Evolutionary conservation across 2,888 invertebrate species (phyloP).

Genomic region (Sclerodermus sp.): DNA sequence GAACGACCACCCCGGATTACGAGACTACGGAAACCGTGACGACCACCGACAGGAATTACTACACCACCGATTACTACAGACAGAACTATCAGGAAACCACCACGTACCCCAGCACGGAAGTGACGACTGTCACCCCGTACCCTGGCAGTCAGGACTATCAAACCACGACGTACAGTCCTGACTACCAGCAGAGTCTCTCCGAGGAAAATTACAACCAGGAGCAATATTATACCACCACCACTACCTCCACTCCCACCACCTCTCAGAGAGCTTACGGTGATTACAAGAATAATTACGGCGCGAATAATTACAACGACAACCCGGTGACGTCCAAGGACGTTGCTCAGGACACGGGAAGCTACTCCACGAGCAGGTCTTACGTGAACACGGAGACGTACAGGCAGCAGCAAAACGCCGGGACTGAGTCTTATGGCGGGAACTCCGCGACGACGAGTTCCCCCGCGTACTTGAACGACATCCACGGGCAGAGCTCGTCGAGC

Average conservation of each 20-base stretch:
- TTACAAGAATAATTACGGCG: slow-evolving; percentile 22
- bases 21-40: slow-evolving; percentile 28
- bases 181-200: slow-evolving; percentile 10
- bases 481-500: not conserved
- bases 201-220: slow-evolving; percentile 41
- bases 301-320: slow-evolving; percentile 10
- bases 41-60: slow-evolving; percentile 11
- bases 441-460: not conserved
- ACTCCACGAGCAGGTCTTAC: slow-evolving; percentile 16
- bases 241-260: slow-evolving; percentile 5
- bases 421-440: not conserved
- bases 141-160: slow-evolving; percentile 22
- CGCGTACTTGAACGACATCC: slow-evolving; percentile 4
- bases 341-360: slow-evolving; percentile 5
- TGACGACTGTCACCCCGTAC: slow-evolving; percentile 25
- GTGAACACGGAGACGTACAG: slow-evolving; percentile 24
- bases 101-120: slow-evolving; percentile 26
- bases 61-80: slow-evolving; percentile 29
- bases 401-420: slow-evolving; percentile 14
- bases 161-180: slow-evolving; percentile 10
- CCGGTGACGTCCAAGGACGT: slow-evolving; percentile 1
- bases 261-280: slow-evolving; percentile 8
- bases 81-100: slow-evolving; percentile 27
- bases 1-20: slow-evolving; percentile 31
- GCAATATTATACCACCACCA: slow-evolving; percentile 10